Evolutionary conservation across 2,888 invertebrate species (phyloP).

Genomic region (Idaea aversata): DNA sequence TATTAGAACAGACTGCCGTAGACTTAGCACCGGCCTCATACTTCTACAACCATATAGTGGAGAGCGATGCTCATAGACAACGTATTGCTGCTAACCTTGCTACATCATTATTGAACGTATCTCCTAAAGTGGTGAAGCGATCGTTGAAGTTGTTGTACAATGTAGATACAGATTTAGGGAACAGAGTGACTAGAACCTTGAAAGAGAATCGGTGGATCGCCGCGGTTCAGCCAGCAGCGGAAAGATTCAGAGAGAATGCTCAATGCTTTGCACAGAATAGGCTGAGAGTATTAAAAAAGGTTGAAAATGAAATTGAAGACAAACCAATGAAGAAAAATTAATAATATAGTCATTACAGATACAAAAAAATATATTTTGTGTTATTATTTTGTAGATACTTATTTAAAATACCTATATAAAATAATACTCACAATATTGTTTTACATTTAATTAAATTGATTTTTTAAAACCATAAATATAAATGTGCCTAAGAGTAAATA

Average conservation of each 20-base stretch:
- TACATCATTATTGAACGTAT: slow-evolving; percentile 8
- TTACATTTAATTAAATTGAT: no score
- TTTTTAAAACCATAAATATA: no score
- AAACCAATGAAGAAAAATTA: background rate
- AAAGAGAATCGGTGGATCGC: background rate
- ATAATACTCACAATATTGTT: no score
- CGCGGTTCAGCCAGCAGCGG: background rate
- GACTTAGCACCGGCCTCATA: slow-evolving; percentile 81
- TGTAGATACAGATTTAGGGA: background rate
- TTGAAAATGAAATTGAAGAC: background rate
- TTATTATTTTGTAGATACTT: no score
- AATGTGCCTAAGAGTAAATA: no score
- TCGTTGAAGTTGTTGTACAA: slow-evolving; percentile 5
- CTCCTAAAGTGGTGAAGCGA: slow-evolving; percentile 2
- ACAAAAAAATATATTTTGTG: no score
- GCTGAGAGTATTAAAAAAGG: background rate
- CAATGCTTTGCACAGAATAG: background rate
- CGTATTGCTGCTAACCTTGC: slow-evolving; percentile 19
- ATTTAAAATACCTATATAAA: no score
- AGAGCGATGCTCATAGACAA: slow-evolving; percentile 69
- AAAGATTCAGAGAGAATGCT: background rate
- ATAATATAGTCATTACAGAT: no score
- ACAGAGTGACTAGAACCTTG: background rate
- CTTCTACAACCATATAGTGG: slow-evolving; percentile 83
- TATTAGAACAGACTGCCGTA: slow-evolving; percentile 31